Percentiles rank a stretch among this genome's conserved stretches.
Evolutionary conservation across 2,888 invertebrate species (phyloP).

Genomic region (Limnephilus rhombicus): DNA sequence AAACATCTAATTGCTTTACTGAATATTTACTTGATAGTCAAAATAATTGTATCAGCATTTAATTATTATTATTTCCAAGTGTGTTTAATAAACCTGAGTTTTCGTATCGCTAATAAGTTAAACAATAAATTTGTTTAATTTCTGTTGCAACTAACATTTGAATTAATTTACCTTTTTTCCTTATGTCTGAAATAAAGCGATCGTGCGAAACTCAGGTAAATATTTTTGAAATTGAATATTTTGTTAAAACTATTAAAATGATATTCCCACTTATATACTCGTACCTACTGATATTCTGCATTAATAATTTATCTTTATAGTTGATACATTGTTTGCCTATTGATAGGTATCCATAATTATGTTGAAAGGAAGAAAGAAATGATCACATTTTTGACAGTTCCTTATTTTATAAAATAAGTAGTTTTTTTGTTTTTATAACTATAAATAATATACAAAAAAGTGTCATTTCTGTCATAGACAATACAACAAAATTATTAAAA

Average conservation of each 20-base stretch:
- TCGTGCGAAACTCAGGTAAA: constrained; percentile 60
- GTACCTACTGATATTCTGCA: neutral
- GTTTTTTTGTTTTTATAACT: too few species aligned
- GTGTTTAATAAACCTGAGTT: neutral
- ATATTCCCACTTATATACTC: too few species aligned
- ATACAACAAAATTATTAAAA: too few species aligned
- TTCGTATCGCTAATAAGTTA: neutral
- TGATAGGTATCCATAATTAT: too few species aligned
- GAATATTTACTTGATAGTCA: neutral
- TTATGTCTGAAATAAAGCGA: constrained; percentile 61
- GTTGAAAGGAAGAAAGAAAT: too few species aligned
- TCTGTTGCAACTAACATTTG: neutral
- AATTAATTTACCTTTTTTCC: constrained; percentile 51
- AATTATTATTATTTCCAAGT: neutral
- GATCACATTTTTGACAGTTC: too few species aligned
- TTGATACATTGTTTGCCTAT: too few species aligned
- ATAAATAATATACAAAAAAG: too few species aligned
- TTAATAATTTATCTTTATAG: too few species aligned
- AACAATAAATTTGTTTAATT: neutral
- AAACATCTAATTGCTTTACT: neutral
- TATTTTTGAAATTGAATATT: constrained; percentile 46
- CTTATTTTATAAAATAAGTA: too few species aligned
- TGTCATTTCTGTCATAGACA: too few species aligned
- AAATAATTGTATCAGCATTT: neutral
- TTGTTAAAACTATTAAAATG: neutral